Conservation (phyloP, 2,888 invertebrate species). For the Ochropacha duplaris region DNA sequence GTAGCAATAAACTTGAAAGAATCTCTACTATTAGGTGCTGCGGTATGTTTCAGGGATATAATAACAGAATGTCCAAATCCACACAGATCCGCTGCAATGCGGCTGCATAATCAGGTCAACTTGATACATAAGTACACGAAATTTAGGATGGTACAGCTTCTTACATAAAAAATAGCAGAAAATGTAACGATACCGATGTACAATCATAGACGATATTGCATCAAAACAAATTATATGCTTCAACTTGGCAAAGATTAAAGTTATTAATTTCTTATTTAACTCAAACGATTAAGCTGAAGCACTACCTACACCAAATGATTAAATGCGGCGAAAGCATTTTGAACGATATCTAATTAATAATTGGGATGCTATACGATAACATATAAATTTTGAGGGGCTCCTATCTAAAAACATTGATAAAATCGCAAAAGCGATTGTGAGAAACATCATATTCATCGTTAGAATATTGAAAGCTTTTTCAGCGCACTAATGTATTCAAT, state of each 20-base stretch:
- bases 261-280: too few relatives aligned
- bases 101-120: conserved; percentile 45
- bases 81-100: conserved; percentile 43
- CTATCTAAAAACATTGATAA: conserved; percentile 21
- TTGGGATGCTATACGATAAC: conserved; percentile 20
- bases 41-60: conserved; percentile 15
- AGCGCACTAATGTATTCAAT: conserved; percentile 4
- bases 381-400: conserved; percentile 23
- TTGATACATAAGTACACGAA: conserved; percentile 24
- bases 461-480: conserved; percentile 6
- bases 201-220: too few relatives aligned
- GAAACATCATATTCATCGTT: conserved; percentile 12
- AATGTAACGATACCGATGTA: not conserved
- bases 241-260: too few relatives aligned
- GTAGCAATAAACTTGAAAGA: conserved; percentile 24
- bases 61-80: conserved; percentile 30
- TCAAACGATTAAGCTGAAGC: too few relatives aligned
- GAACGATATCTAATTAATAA: conserved; percentile 18
- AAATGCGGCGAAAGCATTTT: conserved; percentile 13
- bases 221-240: too few relatives aligned
- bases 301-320: not conserved
- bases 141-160: conserved; percentile 18
- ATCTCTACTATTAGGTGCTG: conserved; percentile 15
- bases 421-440: conserved; percentile 21
- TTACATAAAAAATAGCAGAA: conserved; percentile 10